Percentiles rank a stretch among this genome's conserved stretches.
phyloP scores from a whole-genome alignment of 2,113 vertebrate species.

The Chionomys nivalis region DNA sequence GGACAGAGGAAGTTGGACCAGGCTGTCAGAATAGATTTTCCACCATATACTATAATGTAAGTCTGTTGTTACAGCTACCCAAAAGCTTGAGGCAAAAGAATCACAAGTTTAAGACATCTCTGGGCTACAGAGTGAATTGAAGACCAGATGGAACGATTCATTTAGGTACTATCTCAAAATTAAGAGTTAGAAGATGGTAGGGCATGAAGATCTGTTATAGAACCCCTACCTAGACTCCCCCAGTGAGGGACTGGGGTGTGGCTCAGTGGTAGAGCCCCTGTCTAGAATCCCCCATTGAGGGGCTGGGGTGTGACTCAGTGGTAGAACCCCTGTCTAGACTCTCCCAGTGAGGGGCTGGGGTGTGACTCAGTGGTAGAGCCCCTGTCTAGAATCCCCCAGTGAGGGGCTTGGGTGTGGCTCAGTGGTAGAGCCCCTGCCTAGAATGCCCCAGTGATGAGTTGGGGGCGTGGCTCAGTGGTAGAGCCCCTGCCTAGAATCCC shows the following conservation, averaged over 20 bases:
- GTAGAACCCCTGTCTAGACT: background rate
- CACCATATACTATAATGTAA: background rate
- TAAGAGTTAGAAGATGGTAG: background rate
- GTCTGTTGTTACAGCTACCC: background rate
- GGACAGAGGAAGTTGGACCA: background rate
- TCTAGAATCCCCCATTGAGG: background rate
- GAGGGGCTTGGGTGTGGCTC: background rate
- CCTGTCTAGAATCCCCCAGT: background rate
- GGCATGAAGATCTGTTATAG: background rate
- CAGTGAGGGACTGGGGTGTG: background rate
- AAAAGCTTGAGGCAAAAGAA: background rate
- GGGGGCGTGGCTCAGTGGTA: background rate
- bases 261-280: background rate
- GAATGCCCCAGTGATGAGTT: background rate
- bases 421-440: background rate
- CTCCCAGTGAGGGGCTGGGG: background rate
- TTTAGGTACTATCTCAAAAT: background rate
- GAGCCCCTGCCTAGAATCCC: background rate
- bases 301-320: background rate
- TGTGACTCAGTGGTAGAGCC: background rate
- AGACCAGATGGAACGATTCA: background rate
- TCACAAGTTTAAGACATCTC: background rate
- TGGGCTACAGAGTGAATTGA: background rate
- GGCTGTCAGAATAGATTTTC: background rate
- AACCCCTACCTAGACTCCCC: background rate